Evolutionary conservation across 2,888 invertebrate species (phyloP).

Genomic region (Thalpophila matura): DNA sequence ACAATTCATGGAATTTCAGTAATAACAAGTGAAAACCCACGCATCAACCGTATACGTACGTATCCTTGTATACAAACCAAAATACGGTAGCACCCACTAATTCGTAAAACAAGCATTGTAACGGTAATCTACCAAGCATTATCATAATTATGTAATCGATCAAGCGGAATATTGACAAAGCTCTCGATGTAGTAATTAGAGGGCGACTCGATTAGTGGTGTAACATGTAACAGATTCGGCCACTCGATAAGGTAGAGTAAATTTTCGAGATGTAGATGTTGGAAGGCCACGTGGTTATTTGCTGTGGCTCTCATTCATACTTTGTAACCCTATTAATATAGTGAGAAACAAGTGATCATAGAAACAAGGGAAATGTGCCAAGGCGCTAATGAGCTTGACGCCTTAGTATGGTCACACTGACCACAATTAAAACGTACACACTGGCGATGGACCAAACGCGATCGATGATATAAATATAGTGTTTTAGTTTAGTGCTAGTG

Average conservation of each 20-base stretch:
- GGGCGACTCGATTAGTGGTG: conserved; percentile 43
- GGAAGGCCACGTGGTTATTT: conserved; percentile 1
- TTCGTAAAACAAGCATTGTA: conserved; percentile 38
- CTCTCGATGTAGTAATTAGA: conserved; percentile 66
- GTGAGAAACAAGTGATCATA: too few relatives aligned
- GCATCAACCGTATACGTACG: neutral
- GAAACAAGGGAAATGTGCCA: too few relatives aligned
- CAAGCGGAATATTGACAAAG: conserved; percentile 68
- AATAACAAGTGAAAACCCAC: neutral
- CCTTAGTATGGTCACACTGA: too few relatives aligned
- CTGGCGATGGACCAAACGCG: too few relatives aligned
- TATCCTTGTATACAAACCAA: conserved; percentile 17
- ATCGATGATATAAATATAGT: too few relatives aligned
- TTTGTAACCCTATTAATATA: neutral
- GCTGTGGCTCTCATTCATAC: conserved; percentile 17
- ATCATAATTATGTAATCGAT: conserved; percentile 56
- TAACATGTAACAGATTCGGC: conserved; percentile 46
- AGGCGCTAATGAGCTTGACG: too few relatives aligned
- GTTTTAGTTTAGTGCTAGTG: too few relatives aligned
- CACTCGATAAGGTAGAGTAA: conserved; percentile 47
- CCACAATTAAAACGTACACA: too few relatives aligned
- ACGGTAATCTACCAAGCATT: conserved; percentile 47
- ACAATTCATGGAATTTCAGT: too few relatives aligned
- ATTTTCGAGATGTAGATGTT: conserved; percentile 19
- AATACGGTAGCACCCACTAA: conserved; percentile 20